Base-by-base conservation (phyloP, 2,888 invertebrate species). In the Leucophora obtusa region DNA sequence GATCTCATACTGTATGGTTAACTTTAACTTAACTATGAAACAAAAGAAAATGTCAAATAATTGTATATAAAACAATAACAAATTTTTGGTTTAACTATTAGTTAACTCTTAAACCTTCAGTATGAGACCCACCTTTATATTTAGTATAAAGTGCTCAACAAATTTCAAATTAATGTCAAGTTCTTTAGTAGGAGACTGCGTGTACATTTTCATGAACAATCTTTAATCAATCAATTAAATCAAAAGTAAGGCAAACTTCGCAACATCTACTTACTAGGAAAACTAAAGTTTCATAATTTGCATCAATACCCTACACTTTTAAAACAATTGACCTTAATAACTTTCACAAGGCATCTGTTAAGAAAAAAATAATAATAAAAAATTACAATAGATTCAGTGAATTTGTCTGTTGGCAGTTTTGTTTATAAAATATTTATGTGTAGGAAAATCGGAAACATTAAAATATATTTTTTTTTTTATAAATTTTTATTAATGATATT, bases 151-250 rank as follows among this genome's bases (percentile, higher is more conserved):
- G 43, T 14, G 14, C 14, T 14, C 5, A 38, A 43, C 24, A 3
- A 24, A 24, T 24, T 50, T 33, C 38, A 72, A 72, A 68, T 73
- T 58, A 59, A 69, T 74, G 79, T 79, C 79, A 79, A 79, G 79
- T 79, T 79, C 79, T 74, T 66, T 73, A 59, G 35, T 73, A 35
- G 63, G 24, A 65, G 47, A 70, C 15, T 58, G 35, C 33, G 59
- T 15, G 70, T 21, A 70, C 33, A 38, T 65, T 15, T 79, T 79
- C 79, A 79, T 65, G 74, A 60, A 74, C 79, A 79, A 79, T 74
- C 60, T 47, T 74, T 70, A 79, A 79, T 74, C 74, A 74, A 79
- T 74, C 79, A 79, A 74, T 74, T 74, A 47, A 74, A 43, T 53
- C 38, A 59, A 18, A 59, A 59, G 18, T 59, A 33, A 35, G 58